phyloP scores from a whole-genome alignment of 1,140 invertebrate genomes.

The Drosophila lacteicornis region DNA sequence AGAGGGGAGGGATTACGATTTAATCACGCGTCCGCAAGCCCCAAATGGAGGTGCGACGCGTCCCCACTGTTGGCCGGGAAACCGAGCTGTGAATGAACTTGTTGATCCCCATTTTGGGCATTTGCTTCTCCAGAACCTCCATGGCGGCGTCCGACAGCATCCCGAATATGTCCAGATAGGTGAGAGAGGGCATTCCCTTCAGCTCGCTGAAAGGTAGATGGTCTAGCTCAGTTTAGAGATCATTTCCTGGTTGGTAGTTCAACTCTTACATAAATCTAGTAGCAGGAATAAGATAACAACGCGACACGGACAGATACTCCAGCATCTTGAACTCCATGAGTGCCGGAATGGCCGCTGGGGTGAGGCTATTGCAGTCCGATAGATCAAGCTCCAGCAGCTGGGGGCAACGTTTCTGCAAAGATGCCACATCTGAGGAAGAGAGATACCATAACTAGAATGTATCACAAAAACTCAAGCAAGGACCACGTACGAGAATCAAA shows the following conservation, averaged over 20 bases:
- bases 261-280: constrained; percentile 87
- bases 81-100: constrained; percentile 89
- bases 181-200: constrained; percentile 86
- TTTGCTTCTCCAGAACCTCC: constrained; percentile 85
- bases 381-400: constrained; percentile 93
- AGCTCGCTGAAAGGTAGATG: constrained; percentile 85
- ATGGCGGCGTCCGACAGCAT: constrained; percentile 88
- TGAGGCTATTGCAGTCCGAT: constrained; percentile 92
- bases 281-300: constrained; percentile 92
- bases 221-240: neutral
- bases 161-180: constrained; percentile 91
- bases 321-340: constrained; percentile 89
- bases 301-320: constrained; percentile 92
- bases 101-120: constrained; percentile 86
- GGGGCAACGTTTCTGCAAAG: constrained; percentile 89
- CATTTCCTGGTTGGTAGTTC: neutral
- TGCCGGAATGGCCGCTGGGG: constrained; percentile 86
- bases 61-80: constrained; percentile 94
- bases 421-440: constrained; percentile 87
- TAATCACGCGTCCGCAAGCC: constrained; percentile 92
- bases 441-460: neutral
- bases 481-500: constrained; percentile 89
- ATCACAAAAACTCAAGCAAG: neutral
- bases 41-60: constrained; percentile 94
- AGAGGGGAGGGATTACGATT: neutral